Evolutionary conservation across 2,888 invertebrate genomes (phyloP), one percentile per base, ranked within the genome.

Genomic region (Timema podura): DNA sequence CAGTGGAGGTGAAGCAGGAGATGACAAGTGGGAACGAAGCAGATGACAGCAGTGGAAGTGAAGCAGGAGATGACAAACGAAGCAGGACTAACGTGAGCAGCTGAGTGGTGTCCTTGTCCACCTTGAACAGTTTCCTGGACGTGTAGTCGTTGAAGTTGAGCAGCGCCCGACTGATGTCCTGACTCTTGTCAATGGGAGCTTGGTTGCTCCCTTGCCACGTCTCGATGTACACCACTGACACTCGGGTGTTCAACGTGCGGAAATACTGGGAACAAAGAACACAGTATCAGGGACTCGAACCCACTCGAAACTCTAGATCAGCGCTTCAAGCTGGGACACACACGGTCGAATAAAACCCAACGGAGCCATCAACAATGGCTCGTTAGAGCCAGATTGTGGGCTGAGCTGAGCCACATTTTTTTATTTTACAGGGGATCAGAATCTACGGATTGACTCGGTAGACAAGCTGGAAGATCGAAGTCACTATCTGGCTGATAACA

Each of bases 211-310:
- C 92, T 82, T 92, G 91, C 98, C 98, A 98, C 70, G 96, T 93
- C 85, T 98, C 98, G 81, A 96, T 91, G 85, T 98, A 98, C 72
- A 96, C 94, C 76, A 98, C 91, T 11, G 96, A 95, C 65, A 98
- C 93, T 75, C 97, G 87, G 67, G 98, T 96, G 82, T 95, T 96
- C 77, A 98, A 85, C 71, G 95, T 93, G 74, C 95, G 91, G 84
- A 94, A 94, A 82, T 96, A 96, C 95, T 96, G 87, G 2, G 83
- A 79, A 30, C 30, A 30, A 30, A 30, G 30, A 30, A 3, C 30
- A 30, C 30, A 30, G 30, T 30, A 30, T 30, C 30, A 30, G 30
- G 30, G 30, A 30, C 30, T 30, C 30, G 30, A 30, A 30, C 30
- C 30, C 30, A 30, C n/a, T 2, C 11, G 51, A 51, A 51, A 51